These are phyloP conservation scores for Argentina silus DNA, from an alignment of 2,797 vertebrate species.

Conservation along the genomic window DNA sequence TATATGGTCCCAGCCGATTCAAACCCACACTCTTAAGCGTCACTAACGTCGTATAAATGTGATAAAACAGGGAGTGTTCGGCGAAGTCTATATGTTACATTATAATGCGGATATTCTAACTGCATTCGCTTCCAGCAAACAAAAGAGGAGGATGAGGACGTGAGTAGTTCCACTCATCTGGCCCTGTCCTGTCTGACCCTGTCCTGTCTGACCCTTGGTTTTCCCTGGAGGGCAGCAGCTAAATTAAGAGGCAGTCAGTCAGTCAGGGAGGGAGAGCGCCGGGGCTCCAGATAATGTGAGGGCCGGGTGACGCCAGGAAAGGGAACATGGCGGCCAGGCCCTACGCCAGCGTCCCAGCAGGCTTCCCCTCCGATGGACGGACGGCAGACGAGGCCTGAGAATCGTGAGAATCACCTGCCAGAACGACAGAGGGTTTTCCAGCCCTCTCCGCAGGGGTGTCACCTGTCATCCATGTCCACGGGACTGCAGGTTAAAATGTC, in stretches of 20 bases:
- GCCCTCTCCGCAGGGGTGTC: not conserved
- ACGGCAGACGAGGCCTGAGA: not conserved
- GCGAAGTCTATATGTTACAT: too few species aligned
- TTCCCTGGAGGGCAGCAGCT: not conserved
- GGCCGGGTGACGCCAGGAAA: not conserved
- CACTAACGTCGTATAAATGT: too few species aligned
- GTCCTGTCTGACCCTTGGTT: not conserved
- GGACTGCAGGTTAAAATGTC: constrained; percentile 1
- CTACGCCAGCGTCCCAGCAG: not conserved
- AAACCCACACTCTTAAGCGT: too few species aligned
- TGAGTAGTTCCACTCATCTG: not conserved
- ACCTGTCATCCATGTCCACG: not conserved
- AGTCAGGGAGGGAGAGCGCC: not conserved
- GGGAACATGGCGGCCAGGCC: not conserved
- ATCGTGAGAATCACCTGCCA: not conserved
- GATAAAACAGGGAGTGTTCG: too few species aligned
- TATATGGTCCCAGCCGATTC: too few species aligned
- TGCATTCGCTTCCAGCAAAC: not conserved
- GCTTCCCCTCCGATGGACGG: not conserved
- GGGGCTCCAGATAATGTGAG: not conserved
- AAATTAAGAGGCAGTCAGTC: not conserved
- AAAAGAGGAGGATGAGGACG: not conserved
- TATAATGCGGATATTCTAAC: too few species aligned
- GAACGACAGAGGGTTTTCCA: not conserved
- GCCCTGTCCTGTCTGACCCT: not conserved